Evolutionary conservation across 37 sponge, comb jelly and placozoan species (phyloP), one percentile per base, ranked within the genome.

Genomic region (Chondrosia reniformis): DNA sequence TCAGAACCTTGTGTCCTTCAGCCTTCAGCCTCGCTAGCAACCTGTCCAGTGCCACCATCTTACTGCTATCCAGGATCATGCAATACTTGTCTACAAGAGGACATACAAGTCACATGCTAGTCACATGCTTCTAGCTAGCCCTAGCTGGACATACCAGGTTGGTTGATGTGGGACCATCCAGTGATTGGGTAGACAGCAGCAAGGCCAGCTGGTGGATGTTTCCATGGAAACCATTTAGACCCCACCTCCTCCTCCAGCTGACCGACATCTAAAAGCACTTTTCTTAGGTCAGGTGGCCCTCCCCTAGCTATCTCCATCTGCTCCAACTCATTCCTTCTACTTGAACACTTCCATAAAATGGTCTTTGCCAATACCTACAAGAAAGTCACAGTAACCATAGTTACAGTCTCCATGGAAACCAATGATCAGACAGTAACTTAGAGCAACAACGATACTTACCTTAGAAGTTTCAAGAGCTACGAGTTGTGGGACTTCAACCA

Each of bases 91-190:
- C 96, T 94, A 77, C 0, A 34, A 57, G 37, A n/a, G 38, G 15
- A 49, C 52, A 69, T 6, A 19, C 13, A 63, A 52, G 56, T 42
- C 56, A 52, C 21, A 21, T n/a, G 66, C 33, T 32, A 46, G 39
- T 24, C 42, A 67, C 42, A 59, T 10, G 52, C 52, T 49, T 15
- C 10, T 15, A 59, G 17, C 61, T 30, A 13, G 28, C 28, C 21
- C 27, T 7, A 24, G 21, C 12, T 36, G 5, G 44, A 63, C 80
- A 32, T 67, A 94, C 94, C 79, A 25, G 97, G 97, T n/a, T 94
- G 91, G 2, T 83, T 58, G 24, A 94, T 90, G 76, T 83, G 67
- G 27, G 94, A 90, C 97, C 97, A 96, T 33, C 97, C 97, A 78
- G 32, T 76, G 25, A 56, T 62, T 10, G 94, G 97, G 13, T 55